Base-by-base conservation (phyloP, 1,140 invertebrate species). In the Anastrepha obliqua region DNA sequence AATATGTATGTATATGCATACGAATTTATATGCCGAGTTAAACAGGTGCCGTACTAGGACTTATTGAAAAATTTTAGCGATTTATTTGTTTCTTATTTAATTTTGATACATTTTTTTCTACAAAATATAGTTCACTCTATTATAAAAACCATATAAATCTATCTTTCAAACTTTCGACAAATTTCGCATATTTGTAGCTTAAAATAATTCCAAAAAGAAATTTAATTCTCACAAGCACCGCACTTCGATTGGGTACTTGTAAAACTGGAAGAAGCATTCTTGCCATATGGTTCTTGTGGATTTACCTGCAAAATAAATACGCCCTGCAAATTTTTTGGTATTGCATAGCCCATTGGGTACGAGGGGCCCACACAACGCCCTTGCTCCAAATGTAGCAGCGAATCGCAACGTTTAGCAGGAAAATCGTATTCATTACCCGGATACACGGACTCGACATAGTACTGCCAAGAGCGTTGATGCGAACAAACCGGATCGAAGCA, bases 401-500 rank as follows among this genome's bases (percentile, higher is more conserved):
- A 90, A 9, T 20, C 78, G 59, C 93, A 93, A 51, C 90, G 89
- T 1, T n/a, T 85, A 2, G 89, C 91, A 51, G 91, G 59, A 86
- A 92, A 93, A 86, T 89, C 90, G 1, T 87, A 74, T 64, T 91
- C 90, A 85, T 93, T 90, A 0, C 85, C 87, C 0, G 91, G 92
- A 89, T 91, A 92, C 4, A 96, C 94, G 9, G 95, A 95, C 90
- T 95, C 95, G 0, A 94, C 95, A 85, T 95, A 96, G 65, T 96
- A 94, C 58, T 95, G 91, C 89, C 95, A 95, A 0, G 96, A 94
- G 65, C 96, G 93, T 47, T 94, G 88, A 64, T 96, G 96, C 20
- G 95, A 96, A 90, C 96, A 97, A 4, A 94, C 94, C 87, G 96
- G 93, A 89, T 91, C 87, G 29, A 94, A 59, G 87, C 95, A 95